A percentile compares a stretch with the other conserved stretches of the same genome.
These are phyloP conservation scores for Liolophura sinensis DNA, from an alignment of 1,140 invertebrate species.

Conservation along the genomic window DNA sequence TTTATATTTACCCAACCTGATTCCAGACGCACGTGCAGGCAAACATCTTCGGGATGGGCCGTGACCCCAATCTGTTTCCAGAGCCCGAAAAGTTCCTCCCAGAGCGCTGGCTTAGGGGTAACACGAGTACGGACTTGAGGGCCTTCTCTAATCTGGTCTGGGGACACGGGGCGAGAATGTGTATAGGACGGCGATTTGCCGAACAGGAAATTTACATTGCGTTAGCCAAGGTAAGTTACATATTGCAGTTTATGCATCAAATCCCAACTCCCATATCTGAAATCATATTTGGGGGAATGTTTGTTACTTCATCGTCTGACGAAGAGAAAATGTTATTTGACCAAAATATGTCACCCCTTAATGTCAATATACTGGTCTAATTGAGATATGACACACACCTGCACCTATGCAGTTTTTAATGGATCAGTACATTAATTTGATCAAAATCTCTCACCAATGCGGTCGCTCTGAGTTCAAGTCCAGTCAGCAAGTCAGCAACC, in stretches of 20 bases:
- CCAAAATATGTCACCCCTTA: no score
- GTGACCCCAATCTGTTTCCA: constrained; percentile 63
- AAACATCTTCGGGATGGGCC: constrained; percentile 57
- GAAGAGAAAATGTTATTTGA: neutral
- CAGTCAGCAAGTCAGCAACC: no score
- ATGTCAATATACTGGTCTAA: no score
- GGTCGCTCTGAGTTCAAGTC: no score
- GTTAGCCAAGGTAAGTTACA: constrained; percentile 58
- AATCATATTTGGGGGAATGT: no score
- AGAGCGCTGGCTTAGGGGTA: constrained; percentile 70
- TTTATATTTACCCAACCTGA: no score
- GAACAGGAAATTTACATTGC: constrained; percentile 60
- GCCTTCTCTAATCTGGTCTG: constrained; percentile 81
- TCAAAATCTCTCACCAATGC: no score
- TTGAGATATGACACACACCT: no score
- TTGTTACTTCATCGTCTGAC: neutral
- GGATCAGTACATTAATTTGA: no score
- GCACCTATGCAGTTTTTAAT: no score
- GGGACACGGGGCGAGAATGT: constrained; percentile 74
- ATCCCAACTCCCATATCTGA: no score
- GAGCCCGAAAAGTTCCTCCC: constrained; percentile 74
- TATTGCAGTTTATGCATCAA: no score
- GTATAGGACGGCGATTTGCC: constrained; percentile 59
- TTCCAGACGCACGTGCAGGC: constrained; percentile 78
- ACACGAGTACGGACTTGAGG: constrained; percentile 74